These are phyloP conservation scores for Microctonus hyperodae DNA, from an alignment of 2,888 invertebrate species.

Conservation along the genomic window DNA sequence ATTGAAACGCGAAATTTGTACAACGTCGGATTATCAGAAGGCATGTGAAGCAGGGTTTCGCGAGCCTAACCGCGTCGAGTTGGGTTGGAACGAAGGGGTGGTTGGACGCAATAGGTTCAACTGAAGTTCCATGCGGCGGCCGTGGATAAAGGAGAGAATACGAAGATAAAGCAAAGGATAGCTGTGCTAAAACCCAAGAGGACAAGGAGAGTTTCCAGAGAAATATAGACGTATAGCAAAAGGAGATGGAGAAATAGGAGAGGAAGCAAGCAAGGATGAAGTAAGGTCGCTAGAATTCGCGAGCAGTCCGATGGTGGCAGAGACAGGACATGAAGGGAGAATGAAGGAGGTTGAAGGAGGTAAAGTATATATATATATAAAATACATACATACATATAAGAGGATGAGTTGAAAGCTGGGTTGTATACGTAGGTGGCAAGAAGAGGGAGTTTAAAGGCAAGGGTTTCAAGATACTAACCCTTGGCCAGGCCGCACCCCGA, in stretches of 20 bases:
- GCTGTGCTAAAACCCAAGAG: too few relatives aligned
- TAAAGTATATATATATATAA: too few relatives aligned
- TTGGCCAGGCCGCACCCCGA: conserved; percentile 62
- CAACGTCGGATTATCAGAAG: conserved; percentile 57
- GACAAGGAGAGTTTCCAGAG: conserved; percentile 34
- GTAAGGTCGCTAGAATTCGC: conserved; percentile 35
- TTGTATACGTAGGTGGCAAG: conserved; percentile 25
- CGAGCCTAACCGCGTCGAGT: conserved; percentile 37
- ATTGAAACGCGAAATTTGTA: conserved; percentile 51
- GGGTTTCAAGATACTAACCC: conserved; percentile 57
- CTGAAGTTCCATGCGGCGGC: conserved; percentile 29
- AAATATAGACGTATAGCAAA: conserved; percentile 8
- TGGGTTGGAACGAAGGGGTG: conserved; percentile 28
- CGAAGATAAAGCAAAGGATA: conserved; percentile 29
- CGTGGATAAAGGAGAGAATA: conserved; percentile 37
- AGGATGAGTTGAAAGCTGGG: conserved; percentile 27
- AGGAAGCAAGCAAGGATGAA: conserved; percentile 26
- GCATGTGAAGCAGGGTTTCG: conserved; percentile 48
- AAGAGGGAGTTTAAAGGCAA: conserved; percentile 37
- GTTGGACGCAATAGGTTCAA: conserved; percentile 21
- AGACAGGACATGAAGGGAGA: conserved; percentile 41
- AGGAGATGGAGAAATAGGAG: conserved; percentile 19
- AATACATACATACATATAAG: too few relatives aligned
- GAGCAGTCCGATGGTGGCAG: conserved; percentile 34
- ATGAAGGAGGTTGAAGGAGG: conserved; percentile 41